Base-by-base conservation (phyloP, 2,888 invertebrate genomes). In the Cetonia aurata region DNA sequence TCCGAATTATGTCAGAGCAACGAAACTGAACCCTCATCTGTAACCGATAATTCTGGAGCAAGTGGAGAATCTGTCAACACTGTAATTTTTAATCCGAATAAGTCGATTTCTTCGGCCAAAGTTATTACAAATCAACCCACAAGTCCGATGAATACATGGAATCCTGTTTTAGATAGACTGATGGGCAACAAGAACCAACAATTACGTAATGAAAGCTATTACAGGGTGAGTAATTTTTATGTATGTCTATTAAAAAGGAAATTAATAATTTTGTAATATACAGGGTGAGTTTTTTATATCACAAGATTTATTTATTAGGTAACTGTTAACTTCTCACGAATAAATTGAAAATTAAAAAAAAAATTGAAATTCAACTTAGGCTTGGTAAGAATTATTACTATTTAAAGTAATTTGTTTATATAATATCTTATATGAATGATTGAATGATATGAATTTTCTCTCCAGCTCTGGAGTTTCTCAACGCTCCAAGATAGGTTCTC, bases 181-280 rank as follows among this genome's bases (percentile, higher is more conserved):
- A 95, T 95, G 60, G 92, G 92, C 89, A 88, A 87, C 79, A 83
- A 82, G 68, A 82, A 77, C 72, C 81, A 82, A 65, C 86, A 85
- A 69, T 82, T 96, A 70, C 88, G 96, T 71, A 97, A 96, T 80
- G 96, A 97, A 82, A 97, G 96, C 80, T 97, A 97, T 81, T 96
- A 95, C 79, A 91, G 94, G 87, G 95, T 95, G 78, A 91, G 80
- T 81, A 74, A 31, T 31, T 65, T 15, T 50, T 33, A 31, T 55
- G 1, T 2, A 44, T 44, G 10, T 44, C 2, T 44, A 17, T 9
- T 50, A 50, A 50, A 50, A 9, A 17, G 3, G 1, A 2, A 13
- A 44, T 3, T 44, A 10, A n/a, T n/a, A n/a, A n/a, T n/a, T n/a
- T n/a, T n/a, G n/a, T n/a, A n/a, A n/a, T n/a, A n/a, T n/a, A n/a